Percentiles rank a stretch among this genome's conserved stretches.
Evolutionary conservation across 2,113 vertebrate genomes (phyloP).

Genomic region (Microtus richardsoni): DNA sequence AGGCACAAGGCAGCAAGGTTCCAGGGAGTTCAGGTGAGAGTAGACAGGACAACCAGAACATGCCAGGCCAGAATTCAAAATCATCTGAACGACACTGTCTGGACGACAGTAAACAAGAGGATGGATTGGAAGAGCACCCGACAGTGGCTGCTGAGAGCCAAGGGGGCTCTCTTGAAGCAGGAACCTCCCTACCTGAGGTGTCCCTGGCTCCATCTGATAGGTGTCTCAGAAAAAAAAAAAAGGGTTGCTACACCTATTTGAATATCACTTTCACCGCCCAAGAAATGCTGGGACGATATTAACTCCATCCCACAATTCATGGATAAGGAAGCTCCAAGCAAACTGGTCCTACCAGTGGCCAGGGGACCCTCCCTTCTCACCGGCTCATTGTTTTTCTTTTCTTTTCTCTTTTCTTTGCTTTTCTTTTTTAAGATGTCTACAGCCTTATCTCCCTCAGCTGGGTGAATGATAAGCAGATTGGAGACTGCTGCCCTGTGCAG

Average conservation of each 20-base stretch:
- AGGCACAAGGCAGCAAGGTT: background rate
- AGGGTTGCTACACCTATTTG: background rate
- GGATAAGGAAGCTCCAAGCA: background rate
- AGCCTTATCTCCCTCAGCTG: background rate
- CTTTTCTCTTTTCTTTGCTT: background rate
- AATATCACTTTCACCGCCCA: background rate
- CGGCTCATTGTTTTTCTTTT: background rate
- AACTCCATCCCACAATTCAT: background rate
- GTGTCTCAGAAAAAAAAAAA: background rate
- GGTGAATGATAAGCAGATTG: background rate
- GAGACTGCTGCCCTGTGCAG: background rate
- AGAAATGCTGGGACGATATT: constrained; percentile 20
- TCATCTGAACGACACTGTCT: background rate
- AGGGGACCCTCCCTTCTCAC: background rate
- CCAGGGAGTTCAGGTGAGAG: background rate
- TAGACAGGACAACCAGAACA: background rate
- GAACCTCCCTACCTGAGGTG: background rate
- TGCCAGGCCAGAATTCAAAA: background rate
- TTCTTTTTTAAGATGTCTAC: background rate
- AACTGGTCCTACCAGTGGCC: background rate
- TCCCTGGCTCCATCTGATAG: background rate
- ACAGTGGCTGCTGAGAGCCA: background rate
- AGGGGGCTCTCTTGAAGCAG: background rate
- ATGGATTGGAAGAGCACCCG: background rate
- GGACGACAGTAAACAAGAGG: too few species aligned